Conservation (phyloP, 2,888 invertebrate genomes). For the Mystacides longicornis region DNA sequence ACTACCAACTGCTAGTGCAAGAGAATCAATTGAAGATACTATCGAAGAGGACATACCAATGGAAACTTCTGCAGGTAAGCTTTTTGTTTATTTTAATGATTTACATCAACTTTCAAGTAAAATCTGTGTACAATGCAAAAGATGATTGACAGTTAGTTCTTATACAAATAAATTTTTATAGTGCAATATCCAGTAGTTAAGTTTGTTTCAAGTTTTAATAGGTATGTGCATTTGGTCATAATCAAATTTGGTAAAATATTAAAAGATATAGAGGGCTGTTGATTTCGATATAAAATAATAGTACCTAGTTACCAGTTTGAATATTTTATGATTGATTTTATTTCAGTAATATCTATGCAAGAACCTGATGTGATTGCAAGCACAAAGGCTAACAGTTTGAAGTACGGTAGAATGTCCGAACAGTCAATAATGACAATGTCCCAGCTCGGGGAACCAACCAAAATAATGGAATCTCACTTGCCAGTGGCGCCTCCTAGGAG, state of each 20-base stretch:
- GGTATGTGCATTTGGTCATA: no score
- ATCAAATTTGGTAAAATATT: no score
- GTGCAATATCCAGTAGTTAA: no score
- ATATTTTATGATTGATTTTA: no score
- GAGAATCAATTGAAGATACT: neutral
- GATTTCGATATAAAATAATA: no score
- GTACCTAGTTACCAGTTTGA: no score
- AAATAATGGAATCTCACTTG: slow-evolving; percentile 30
- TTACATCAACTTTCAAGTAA: no score
- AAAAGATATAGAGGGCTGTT: no score
- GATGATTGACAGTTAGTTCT: no score
- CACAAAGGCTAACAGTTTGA: slow-evolving; percentile 61
- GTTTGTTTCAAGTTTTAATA: no score
- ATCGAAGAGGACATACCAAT: neutral
- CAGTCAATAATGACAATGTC: slow-evolving; percentile 25
- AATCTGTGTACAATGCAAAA: no score
- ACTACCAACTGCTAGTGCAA: slow-evolving; percentile 5
- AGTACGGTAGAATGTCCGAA: slow-evolving; percentile 32
- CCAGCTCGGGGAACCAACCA: slow-evolving; percentile 25
- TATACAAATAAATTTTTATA: no score
- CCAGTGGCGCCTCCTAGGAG: slow-evolving; percentile 74
- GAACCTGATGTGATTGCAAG: slow-evolving; percentile 93
- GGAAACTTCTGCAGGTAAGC: neutral
- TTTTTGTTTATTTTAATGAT: neutral
- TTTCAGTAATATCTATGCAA: slow-evolving; percentile 48